Evolutionary conservation across 1,140 invertebrate species (phyloP).

Genomic region (Pseudomyrmex sp.): DNA sequence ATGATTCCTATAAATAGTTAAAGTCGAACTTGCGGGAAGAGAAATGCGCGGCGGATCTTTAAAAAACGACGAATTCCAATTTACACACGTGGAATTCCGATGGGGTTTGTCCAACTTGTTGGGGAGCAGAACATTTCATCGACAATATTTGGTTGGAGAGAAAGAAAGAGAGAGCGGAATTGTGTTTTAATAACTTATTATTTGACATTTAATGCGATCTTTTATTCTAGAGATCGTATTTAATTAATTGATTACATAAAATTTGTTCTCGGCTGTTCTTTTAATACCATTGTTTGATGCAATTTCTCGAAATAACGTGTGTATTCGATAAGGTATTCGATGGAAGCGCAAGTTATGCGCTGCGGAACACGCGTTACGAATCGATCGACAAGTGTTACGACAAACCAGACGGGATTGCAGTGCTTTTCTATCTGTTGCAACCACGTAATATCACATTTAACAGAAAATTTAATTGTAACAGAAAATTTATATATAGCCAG

Average conservation of each 20-base stretch:
- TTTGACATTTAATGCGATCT: too few relatives aligned
- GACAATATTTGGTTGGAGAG: slow-evolving; percentile 70
- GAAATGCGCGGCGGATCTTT: slow-evolving; percentile 87
- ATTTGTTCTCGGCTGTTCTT: not conserved
- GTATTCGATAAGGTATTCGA: slow-evolving; percentile 86
- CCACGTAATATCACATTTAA: slow-evolving; percentile 43
- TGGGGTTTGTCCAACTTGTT: slow-evolving; percentile 91
- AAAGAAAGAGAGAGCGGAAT: slow-evolving; percentile 1
- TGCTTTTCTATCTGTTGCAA: slow-evolving; percentile 74
- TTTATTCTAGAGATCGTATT: slow-evolving; percentile 4
- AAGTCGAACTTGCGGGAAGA: slow-evolving; percentile 56
- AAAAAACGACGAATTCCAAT: slow-evolving; percentile 88
- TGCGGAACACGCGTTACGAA: slow-evolving; percentile 91
- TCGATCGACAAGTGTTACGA: slow-evolving; percentile 89
- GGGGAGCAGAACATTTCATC: slow-evolving; percentile 92
- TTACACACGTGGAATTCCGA: slow-evolving; percentile 93
- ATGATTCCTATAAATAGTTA: slow-evolving; percentile 62
- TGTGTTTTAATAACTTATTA: not conserved
- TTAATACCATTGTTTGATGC: not conserved
- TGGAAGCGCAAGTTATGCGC: slow-evolving; percentile 92
- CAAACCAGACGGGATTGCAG: slow-evolving; percentile 90
- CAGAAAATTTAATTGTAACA: not conserved
- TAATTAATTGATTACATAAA: not conserved
- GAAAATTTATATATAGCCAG: slow-evolving; percentile 68
- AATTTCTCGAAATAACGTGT: slow-evolving; percentile 1